Evolutionary conservation across 2,113 vertebrate genomes (phyloP).

Genomic region (Tichodroma muraria): DNA sequence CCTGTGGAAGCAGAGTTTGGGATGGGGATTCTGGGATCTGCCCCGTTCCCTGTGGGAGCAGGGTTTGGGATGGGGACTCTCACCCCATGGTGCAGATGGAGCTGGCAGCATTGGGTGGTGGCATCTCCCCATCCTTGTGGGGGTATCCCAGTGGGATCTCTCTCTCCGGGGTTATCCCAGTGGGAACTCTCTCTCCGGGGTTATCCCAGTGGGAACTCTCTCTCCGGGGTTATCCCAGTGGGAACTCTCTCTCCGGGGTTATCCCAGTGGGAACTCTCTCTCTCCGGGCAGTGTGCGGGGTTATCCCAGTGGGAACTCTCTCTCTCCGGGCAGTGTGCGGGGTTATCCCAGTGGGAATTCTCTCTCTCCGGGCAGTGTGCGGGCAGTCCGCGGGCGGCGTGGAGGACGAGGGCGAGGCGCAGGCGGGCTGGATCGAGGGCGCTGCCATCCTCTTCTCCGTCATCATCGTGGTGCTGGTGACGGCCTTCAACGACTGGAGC

Average conservation of each 20-base stretch:
- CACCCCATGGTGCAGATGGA: no score
- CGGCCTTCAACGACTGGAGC: constrained; percentile 97
- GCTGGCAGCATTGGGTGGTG: no score
- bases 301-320: no score
- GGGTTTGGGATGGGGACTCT: no score
- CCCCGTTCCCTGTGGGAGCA: no score
- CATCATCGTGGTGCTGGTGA: constrained; percentile 93
- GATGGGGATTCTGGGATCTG: not conserved
- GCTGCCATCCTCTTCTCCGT: constrained; percentile 95
- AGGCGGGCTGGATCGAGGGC: constrained; percentile 96
- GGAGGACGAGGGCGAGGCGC: constrained; percentile 87
- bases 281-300: no score
- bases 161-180: not conserved
- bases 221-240: no score
- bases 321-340: not conserved
- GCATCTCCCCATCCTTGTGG: no score
- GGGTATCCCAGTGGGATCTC: no score
- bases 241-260: no score
- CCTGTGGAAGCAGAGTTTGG: not conserved
- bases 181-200: constrained; percentile 55
- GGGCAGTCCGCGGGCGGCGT: constrained; percentile 62
- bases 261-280: no score
- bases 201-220: not conserved
- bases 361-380: constrained; percentile 61
- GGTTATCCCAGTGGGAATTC: not conserved